phyloP scores from a whole-genome alignment of 2,888 invertebrate genomes.

The Drosophila prostipennis region DNA sequence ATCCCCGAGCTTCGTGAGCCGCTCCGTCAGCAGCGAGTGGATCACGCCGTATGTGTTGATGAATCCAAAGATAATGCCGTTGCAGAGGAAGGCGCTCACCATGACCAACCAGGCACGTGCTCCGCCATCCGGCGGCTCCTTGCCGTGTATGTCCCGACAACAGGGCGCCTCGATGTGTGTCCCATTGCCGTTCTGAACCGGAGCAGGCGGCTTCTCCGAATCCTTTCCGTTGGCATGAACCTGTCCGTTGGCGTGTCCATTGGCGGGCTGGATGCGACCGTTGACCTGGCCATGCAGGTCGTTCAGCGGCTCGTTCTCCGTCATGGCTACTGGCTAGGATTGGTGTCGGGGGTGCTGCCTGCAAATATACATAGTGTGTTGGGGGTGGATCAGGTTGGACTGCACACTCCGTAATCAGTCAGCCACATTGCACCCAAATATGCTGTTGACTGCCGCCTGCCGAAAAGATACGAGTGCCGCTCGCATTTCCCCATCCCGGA shows the following conservation, averaged over 20 bases:
- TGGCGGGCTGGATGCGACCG: constrained; percentile 69
- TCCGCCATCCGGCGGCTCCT: constrained; percentile 90
- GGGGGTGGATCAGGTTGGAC: neutral
- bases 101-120: constrained; percentile 92
- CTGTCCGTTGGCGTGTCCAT: constrained; percentile 52
- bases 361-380: constrained; percentile 13
- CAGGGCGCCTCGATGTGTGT: constrained; percentile 79
- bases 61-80: constrained; percentile 95
- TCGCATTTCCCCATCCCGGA: constrained; percentile 31
- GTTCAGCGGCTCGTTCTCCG: constrained; percentile 79
- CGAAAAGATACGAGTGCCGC: constrained; percentile 29
- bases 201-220: constrained; percentile 9
- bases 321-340: constrained; percentile 57
- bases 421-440: constrained; percentile 33
- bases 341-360: constrained; percentile 16
- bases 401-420: constrained; percentile 29
- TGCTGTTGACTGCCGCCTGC: constrained; percentile 29
- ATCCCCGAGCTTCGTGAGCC: constrained; percentile 87
- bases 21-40: constrained; percentile 88
- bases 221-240: constrained; percentile 54
- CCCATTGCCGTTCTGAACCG: constrained; percentile 49
- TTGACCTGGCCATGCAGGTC: constrained; percentile 59
- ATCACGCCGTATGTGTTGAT: constrained; percentile 94
- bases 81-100: constrained; percentile 93
- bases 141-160: constrained; percentile 79